Base-by-base conservation (phyloP, 2,113 vertebrate species). In the Acrocephalus kingi region DNA sequence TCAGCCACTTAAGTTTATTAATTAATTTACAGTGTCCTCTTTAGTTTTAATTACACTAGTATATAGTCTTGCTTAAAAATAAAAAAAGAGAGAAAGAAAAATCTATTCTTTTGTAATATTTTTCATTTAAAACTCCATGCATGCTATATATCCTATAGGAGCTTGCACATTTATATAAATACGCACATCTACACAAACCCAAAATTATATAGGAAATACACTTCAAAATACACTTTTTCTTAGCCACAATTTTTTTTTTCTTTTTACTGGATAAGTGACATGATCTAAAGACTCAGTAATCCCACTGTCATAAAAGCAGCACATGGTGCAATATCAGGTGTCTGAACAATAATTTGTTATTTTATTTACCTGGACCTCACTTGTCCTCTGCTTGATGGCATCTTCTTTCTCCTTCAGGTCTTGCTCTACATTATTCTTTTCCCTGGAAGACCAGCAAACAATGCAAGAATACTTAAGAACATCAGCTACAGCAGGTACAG, bases 361-460 rank as follows among this genome's bases (percentile, higher is more conserved):
- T 68, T 88, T 86, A 83, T 97, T 97, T 98, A 99, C 99, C 99
- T 99, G 99, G 37, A 99, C 98, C 97, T 99, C 99, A 11, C 74
- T 98, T 91, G 97, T 99, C 94, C 98, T 98, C 97, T 99, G 98
- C 91, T 98, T 98, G 97, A 99, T 98, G 87, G 98, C 97, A 91
- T 99, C 99, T 97, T 99, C 99, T 84, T 99, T 99, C 96, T 99
- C 99, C 94, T 99, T 99, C 96, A 99, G 99, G 90, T 99, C 99
- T 96, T 99, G 99, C 87, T 99, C 99, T 97, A 99, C 99, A 84
- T 98, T 97, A 96, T 96, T 99, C 98, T 99, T 99, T 98, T 99
- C 99, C 98, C 99, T 99, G 97, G 98, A 99, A 97, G 98, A 98
- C 99, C 99, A 99, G 98, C 99, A 99, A 96, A 99, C 98, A 97